Percentiles rank a stretch among this genome's conserved stretches.
These are phyloP conservation scores for Ylistrum balloti DNA, from an alignment of 1,140 invertebrate species.

Conservation along the genomic window DNA sequence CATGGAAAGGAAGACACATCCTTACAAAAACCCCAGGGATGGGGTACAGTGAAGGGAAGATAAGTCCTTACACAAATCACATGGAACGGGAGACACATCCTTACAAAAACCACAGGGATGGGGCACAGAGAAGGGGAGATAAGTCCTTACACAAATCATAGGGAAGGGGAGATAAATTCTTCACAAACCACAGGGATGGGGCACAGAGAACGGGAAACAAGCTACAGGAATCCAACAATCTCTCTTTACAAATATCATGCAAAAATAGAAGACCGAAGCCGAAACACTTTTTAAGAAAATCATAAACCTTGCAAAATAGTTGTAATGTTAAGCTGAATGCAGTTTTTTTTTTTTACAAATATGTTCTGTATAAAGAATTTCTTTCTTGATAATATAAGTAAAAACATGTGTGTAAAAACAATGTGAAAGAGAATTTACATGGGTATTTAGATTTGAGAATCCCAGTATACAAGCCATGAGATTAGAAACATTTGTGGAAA, in stretches of 20 bases:
- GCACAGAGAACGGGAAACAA: too few relatives aligned
- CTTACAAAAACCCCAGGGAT: too few relatives aligned
- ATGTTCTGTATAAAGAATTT: slow-evolving; percentile 18
- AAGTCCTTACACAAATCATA: too few relatives aligned
- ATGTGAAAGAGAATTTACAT: slow-evolving; percentile 20
- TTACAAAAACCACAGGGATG: too few relatives aligned
- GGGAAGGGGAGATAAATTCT: too few relatives aligned
- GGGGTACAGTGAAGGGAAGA: too few relatives aligned
- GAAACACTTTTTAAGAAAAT: not conserved
- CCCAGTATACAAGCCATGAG: not conserved
- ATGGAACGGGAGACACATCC: too few relatives aligned
- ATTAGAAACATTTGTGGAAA: slow-evolving; percentile 19
- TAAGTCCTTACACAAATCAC: too few relatives aligned
- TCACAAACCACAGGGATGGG: too few relatives aligned
- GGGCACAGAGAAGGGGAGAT: too few relatives aligned
- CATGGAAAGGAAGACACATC: too few relatives aligned
- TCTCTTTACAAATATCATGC: not conserved
- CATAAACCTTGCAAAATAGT: not conserved
- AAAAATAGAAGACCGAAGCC: not conserved
- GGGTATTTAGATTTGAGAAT: not conserved
- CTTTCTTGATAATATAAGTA: not conserved
- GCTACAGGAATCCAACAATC: not conserved
- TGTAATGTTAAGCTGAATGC: not conserved
- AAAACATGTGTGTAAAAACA: slow-evolving; percentile 35
- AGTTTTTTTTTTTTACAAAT: not conserved